Percentiles rank a stretch among this genome's conserved stretches.
Evolutionary conservation across 2,113 vertebrate species (phyloP).

Genomic region (Galbula dea): DNA sequence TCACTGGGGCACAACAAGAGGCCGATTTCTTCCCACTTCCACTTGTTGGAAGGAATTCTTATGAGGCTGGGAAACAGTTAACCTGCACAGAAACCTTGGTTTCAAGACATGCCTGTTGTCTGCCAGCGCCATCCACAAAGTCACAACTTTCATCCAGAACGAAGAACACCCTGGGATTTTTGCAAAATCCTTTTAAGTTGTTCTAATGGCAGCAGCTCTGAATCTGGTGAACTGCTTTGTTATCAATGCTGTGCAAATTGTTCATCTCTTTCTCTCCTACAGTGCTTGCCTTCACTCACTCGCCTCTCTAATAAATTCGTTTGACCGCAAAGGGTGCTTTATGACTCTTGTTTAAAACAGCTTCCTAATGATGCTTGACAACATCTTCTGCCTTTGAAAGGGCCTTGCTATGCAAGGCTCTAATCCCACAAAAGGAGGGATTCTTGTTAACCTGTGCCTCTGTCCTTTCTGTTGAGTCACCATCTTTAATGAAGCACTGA

Average conservation of each 20-base stretch:
- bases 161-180: constrained; percentile 42
- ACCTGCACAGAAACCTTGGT: background rate
- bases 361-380: constrained; percentile 68
- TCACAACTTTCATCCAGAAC: constrained; percentile 13
- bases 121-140: background rate
- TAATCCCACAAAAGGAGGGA: constrained; percentile 68
- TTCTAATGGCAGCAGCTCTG: constrained; percentile 50
- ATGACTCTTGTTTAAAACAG: constrained; percentile 61
- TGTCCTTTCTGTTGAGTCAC: constrained; percentile 59
- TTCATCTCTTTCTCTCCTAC: constrained; percentile 53
- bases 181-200: constrained; percentile 55
- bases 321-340: constrained; percentile 62
- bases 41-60: constrained; percentile 14
- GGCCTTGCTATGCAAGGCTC: constrained; percentile 21
- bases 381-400: constrained; percentile 58
- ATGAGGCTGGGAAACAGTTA: constrained; percentile 32
- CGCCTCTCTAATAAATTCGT: constrained; percentile 52
- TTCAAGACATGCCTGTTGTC: background rate
- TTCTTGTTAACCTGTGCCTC: constrained; percentile 63
- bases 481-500: constrained; percentile 71
- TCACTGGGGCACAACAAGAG: background rate
- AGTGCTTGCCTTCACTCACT: constrained; percentile 31
- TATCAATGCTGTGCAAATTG: constrained; percentile 47
- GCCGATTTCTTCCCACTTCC: background rate
- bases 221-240: constrained; percentile 48